Evolutionary conservation across 2,888 invertebrate genomes (phyloP), one percentile per base, ranked within the genome.

Genomic region (Steinernema scapterisci): DNA sequence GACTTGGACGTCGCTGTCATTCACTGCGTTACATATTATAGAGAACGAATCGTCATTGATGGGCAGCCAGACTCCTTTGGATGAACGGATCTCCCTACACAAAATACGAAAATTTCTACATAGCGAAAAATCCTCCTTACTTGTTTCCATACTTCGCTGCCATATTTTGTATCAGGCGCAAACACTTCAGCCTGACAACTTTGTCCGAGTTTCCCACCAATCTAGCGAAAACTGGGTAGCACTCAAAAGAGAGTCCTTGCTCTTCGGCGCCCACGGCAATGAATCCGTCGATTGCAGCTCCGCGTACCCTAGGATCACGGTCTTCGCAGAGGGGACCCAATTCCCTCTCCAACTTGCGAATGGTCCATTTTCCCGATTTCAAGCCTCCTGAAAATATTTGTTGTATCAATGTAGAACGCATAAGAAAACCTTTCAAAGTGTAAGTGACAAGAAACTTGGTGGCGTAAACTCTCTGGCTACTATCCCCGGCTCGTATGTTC

Each of bases 41-140:
- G 94, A 94, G 90, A 99, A 99, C 0, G 96, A 96, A 87, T 97
- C 95, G 88, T 99, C 97, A 43, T 94, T 92, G 82, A 97, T 90
- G 0, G 95, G 91, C 81, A 96, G 91, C 7, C 70, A 25, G 44
- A 79, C 75, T 16, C 73, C 74, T 70, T 73, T 75, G 11, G 46
- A 19, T 11, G 73, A 54, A 2, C 23, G 54, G 6, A 80, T 73
- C 19, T 73, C 48, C 23, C 78, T 79, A 21, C n/a, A 38, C 16
- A 23, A 27, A 23, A 70, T 45, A 9, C 54, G 31, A 16, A 72
- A 43, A 43, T 46, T 75, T 25, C 19, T 23, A 27, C 21, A 9
- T 25, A n/a, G 19, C 11, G 11, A 19, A 6, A 54, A 19, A 21
- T 6, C 5, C 5, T 13, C 13, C 3, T 7, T 31, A 63, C 63